A percentile compares a stretch with the other conserved stretches of the same genome.
phyloP scores from a whole-genome alignment of 2,797 vertebrate species.

The Hozukius guyotensis region DNA sequence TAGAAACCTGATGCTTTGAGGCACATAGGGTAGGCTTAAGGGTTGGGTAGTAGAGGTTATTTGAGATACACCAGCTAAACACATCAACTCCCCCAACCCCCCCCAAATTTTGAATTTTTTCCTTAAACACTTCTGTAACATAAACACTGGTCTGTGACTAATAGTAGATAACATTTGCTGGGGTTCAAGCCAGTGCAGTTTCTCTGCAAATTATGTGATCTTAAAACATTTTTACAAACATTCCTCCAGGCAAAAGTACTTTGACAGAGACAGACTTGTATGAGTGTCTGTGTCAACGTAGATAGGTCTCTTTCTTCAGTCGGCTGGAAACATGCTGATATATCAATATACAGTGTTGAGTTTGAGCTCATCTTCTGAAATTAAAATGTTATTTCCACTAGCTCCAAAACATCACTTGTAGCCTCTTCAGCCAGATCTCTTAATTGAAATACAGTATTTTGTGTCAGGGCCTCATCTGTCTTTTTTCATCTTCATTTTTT shows the following conservation, averaged over 20 bases:
- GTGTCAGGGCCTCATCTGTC: conserved; percentile 27
- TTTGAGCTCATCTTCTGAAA: conserved; percentile 19
- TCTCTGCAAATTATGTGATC: background rate
- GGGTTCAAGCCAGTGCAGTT: background rate
- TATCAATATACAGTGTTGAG: conserved; percentile 32
- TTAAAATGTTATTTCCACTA: conserved; percentile 33
- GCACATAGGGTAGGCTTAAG: background rate
- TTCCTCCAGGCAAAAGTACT: conserved; percentile 6
- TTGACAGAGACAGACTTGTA: conserved; percentile 1
- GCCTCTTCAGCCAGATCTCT: conserved; percentile 28
- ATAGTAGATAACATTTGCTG: background rate
- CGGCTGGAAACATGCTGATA: conserved; percentile 47
- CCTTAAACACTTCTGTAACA: background rate
- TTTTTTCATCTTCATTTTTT: conserved; percentile 29
- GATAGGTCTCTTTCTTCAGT: conserved; percentile 12
- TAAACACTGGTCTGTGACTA: background rate
- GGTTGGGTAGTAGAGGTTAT: background rate
- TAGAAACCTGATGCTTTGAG: background rate
- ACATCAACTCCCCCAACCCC: background rate
- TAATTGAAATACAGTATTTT: conserved; percentile 59
- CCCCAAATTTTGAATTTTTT: background rate
- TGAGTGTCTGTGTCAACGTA: conserved; percentile 9
- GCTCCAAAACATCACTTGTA: conserved; percentile 17
- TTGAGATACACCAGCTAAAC: background rate
- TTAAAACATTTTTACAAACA: conserved; percentile 8